phyloP scores from a whole-genome alignment of 92 coral and sea anemone species.

The Bergia sp. region DNA sequence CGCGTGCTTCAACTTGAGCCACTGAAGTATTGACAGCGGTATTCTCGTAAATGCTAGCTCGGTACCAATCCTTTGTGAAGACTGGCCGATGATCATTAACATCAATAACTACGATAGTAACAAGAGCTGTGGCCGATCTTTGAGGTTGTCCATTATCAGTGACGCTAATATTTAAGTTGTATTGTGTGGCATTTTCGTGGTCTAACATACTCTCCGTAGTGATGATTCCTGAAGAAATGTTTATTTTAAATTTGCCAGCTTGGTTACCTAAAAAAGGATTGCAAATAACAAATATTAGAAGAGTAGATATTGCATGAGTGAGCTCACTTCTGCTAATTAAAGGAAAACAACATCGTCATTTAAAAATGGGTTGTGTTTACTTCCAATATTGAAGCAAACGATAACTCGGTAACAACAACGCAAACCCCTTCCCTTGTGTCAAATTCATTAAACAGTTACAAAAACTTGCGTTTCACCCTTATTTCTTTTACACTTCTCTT shows the following conservation, averaged over 20 bases:
- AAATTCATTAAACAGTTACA: too few species aligned
- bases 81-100: slow-evolving; percentile 66
- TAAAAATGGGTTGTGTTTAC: too few species aligned
- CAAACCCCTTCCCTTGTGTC: too few species aligned
- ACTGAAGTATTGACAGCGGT: slow-evolving; percentile 50
- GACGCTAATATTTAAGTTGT: slow-evolving; percentile 57
- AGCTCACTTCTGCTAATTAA: neutral
- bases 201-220: slow-evolving; percentile 50
- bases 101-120: slow-evolving; percentile 41
- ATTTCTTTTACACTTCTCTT: too few species aligned
- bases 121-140: slow-evolving; percentile 42
- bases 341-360: neutral
- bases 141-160: slow-evolving; percentile 59
- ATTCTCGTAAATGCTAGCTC: slow-evolving; percentile 56
- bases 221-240: slow-evolving; percentile 50
- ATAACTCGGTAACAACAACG: too few species aligned
- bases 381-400: too few species aligned
- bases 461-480: too few species aligned
- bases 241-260: slow-evolving; percentile 48
- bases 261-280: slow-evolving; percentile 45
- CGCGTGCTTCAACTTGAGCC: slow-evolving; percentile 52
- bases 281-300: neutral
- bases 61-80: slow-evolving; percentile 57
- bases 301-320: neutral
- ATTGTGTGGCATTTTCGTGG: slow-evolving; percentile 58